Evolutionary conservation across 2,888 invertebrate genomes (phyloP).

Genomic region (Calephelis perditalis): DNA sequence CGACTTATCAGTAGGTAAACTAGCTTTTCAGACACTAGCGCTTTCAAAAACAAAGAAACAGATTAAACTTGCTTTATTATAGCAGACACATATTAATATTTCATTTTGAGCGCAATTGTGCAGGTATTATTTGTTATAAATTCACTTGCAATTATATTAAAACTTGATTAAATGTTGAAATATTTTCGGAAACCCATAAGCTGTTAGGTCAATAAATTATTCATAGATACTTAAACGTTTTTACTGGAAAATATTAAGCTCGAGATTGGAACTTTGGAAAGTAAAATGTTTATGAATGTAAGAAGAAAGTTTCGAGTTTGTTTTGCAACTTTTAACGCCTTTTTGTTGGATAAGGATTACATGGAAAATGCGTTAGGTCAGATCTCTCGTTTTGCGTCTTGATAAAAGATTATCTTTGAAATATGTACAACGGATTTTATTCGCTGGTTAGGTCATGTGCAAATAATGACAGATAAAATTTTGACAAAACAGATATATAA

Average conservation of each 20-base stretch:
- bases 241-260: slow-evolving; percentile 53
- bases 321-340: slow-evolving; percentile 54
- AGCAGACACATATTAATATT: too few relatives aligned
- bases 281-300: slow-evolving; percentile 72
- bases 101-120: too few relatives aligned
- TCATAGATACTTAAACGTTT: slow-evolving; percentile 28
- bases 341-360: slow-evolving; percentile 58
- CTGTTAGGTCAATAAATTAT: slow-evolving; percentile 9
- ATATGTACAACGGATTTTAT: slow-evolving; percentile 1
- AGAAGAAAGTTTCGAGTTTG: slow-evolving; percentile 52
- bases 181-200: not conserved
- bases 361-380: slow-evolving; percentile 68
- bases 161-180: not conserved
- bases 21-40: too few relatives aligned
- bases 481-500: too few relatives aligned
- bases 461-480: too few relatives aligned
- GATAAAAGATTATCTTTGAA: slow-evolving; percentile 13
- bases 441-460: too few relatives aligned
- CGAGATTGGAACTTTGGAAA: slow-evolving; percentile 44
- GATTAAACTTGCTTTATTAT: too few relatives aligned
- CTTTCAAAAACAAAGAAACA: too few relatives aligned
- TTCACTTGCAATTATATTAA: too few relatives aligned
- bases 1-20: too few relatives aligned
- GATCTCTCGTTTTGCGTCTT: slow-evolving; percentile 24
- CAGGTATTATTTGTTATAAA: too few relatives aligned